Conservation (phyloP, 1,140 invertebrate genomes). For the Babylonia areolata region DNA sequence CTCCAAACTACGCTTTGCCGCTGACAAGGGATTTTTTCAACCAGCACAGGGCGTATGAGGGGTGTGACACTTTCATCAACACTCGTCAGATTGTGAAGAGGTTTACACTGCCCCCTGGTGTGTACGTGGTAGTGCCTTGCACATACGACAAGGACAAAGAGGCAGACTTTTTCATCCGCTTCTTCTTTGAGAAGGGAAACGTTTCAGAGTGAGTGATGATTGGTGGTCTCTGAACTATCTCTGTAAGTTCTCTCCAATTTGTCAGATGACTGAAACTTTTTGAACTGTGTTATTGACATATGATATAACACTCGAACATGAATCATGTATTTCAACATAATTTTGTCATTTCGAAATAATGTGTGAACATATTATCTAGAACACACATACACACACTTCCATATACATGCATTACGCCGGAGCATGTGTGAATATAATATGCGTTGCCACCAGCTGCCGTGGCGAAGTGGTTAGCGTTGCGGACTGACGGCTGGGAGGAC, state of each 20-base stretch:
- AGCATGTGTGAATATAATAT: neutral
- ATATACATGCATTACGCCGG: neutral
- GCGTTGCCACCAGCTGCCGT: no score
- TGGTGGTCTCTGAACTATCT: neutral
- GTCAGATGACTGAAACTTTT: no score
- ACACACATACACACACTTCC: neutral
- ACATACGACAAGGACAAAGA: conserved; percentile 96
- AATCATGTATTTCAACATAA: no score
- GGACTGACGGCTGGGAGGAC: no score
- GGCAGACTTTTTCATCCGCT: conserved; percentile 94
- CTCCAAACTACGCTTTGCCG: conserved; percentile 81
- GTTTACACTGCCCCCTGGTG: conserved; percentile 85
- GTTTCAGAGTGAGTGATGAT: conserved; percentile 60
- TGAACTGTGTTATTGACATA: no score
- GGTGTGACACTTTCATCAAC: conserved; percentile 95
- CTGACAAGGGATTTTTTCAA: conserved; percentile 94
- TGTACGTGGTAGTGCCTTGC: conserved; percentile 88
- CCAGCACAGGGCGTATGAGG: conserved; percentile 90
- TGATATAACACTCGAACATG: no score
- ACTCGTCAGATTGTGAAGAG: conserved; percentile 85
- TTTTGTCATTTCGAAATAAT: no score
- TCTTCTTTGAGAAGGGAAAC: conserved; percentile 91
- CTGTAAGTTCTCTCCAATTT: no score
- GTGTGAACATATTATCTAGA: neutral
- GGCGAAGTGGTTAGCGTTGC: no score